Evolutionary conservation across 2,113 vertebrate species (phyloP).

Genomic region (Pteronura brasiliensis): DNA sequence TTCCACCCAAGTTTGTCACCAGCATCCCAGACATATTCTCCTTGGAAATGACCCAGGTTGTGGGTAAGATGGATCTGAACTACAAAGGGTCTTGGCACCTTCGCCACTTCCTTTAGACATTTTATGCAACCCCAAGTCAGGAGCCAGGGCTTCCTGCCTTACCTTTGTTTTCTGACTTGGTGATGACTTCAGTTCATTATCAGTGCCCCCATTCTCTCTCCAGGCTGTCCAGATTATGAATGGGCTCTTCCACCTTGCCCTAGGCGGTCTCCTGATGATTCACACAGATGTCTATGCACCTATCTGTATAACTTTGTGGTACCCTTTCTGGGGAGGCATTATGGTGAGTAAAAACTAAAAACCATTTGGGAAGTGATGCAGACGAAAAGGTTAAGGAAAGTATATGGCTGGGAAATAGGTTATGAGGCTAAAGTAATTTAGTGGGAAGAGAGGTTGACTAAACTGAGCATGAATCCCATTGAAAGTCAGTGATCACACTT

Average conservation of each 20-base stretch:
- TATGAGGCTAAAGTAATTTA: not conserved
- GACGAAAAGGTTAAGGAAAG: not conserved
- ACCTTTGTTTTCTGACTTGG: not conserved
- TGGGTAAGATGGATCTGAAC: not conserved
- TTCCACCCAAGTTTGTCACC: not conserved
- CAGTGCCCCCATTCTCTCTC: not conserved
- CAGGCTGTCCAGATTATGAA: slow-evolving; percentile 77
- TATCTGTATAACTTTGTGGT: slow-evolving; percentile 68
- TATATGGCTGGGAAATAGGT: not conserved
- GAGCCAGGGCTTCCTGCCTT: not conserved
- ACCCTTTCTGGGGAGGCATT: slow-evolving; percentile 74
- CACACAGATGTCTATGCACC: slow-evolving; percentile 10
- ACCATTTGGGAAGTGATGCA: not conserved
- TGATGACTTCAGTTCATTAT: not conserved
- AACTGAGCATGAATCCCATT: fast-evolving
- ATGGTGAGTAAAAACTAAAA: slow-evolving; percentile 58
- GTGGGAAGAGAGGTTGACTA: not conserved
- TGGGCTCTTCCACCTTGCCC: slow-evolving; percentile 68
- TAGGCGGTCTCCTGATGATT: slow-evolving; percentile 63
- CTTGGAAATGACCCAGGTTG: not conserved
- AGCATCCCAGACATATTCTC: not conserved
- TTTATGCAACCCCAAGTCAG: not conserved
- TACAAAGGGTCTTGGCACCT: not conserved
- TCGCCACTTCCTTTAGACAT: not conserved
- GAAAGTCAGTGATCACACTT: not conserved